phyloP scores from a whole-genome alignment of 2,888 invertebrate species.

The Nymphalis c-album region DNA sequence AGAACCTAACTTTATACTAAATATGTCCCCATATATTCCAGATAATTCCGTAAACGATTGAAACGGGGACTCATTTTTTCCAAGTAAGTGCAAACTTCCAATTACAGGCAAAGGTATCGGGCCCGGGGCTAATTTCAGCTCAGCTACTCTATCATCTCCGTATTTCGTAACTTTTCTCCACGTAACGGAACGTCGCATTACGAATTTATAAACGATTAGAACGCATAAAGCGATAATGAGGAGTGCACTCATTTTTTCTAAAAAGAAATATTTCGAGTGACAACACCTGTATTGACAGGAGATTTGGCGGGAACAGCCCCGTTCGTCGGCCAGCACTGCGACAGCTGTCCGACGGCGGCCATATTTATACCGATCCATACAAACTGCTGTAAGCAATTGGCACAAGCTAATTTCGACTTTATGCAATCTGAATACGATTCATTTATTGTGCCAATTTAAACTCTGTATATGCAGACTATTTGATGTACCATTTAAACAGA shows the following conservation, averaged over 20 bases:
- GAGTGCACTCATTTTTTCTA: slow-evolving; percentile 70
- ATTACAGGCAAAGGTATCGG: slow-evolving; percentile 85
- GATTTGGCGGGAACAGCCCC: slow-evolving; percentile 58
- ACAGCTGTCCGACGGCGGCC: slow-evolving; percentile 31
- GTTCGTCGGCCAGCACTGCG: slow-evolving; percentile 50
- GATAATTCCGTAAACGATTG: slow-evolving; percentile 86
- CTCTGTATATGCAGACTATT: neutral
- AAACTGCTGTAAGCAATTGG: slow-evolving; percentile 4
- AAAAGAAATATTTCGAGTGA: slow-evolving; percentile 57
- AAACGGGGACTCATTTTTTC: slow-evolving; percentile 85
- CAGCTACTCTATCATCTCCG: slow-evolving; percentile 47
- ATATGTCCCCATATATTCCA: slow-evolving; percentile 87
- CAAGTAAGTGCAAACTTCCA: slow-evolving; percentile 86
- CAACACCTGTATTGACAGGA: slow-evolving; percentile 56
- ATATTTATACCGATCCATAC: slow-evolving; percentile 49
- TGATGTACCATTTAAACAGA: no score
- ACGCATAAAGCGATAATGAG: slow-evolving; percentile 56
- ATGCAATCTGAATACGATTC: neutral
- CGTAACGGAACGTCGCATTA: slow-evolving; percentile 51
- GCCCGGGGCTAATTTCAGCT: slow-evolving; percentile 82
- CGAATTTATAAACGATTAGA: slow-evolving; percentile 60
- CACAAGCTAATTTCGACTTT: slow-evolving; percentile 11
- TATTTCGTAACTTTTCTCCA: slow-evolving; percentile 52
- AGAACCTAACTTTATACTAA: slow-evolving; percentile 84
- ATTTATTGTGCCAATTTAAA: neutral